phyloP scores from a whole-genome alignment of 2,888 invertebrate genomes.

The Tetragnatha montana region DNA sequence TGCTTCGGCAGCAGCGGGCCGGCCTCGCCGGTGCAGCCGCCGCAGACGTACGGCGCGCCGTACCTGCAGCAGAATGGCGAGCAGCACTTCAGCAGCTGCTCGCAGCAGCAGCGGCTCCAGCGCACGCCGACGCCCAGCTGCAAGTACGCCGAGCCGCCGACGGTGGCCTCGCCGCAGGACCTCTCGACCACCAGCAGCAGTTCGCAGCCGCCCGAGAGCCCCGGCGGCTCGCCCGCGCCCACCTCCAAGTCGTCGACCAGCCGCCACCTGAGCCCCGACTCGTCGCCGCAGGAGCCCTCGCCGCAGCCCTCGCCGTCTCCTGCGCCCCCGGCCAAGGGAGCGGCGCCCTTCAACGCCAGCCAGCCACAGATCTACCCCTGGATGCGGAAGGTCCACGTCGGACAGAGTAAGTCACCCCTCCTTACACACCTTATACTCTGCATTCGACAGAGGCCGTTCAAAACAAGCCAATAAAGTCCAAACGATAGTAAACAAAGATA shows the following conservation, averaged over 20 bases:
- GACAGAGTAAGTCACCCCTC: slow-evolving; percentile 88
- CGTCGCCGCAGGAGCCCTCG: slow-evolving; percentile 74
- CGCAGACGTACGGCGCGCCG: slow-evolving; percentile 78
- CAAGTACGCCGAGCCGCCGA: slow-evolving; percentile 78
- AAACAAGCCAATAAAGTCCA: background rate
- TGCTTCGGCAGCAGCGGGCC: slow-evolving; percentile 72
- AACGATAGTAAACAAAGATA: no score
- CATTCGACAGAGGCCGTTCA: background rate
- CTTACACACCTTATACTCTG: background rate
- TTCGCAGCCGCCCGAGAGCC: slow-evolving; percentile 68
- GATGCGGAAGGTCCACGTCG: slow-evolving; percentile 99
- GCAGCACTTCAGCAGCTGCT: slow-evolving; percentile 71
- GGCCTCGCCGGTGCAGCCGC: slow-evolving; percentile 68
- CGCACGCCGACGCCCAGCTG: slow-evolving; percentile 72
- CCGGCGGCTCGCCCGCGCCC: slow-evolving; percentile 57
- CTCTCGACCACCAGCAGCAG: slow-evolving; percentile 71
- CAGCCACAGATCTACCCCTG: slow-evolving; percentile 98
- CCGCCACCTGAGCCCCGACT: slow-evolving; percentile 60
- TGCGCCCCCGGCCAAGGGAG: slow-evolving; percentile 50
- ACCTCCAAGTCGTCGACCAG: slow-evolving; percentile 62
- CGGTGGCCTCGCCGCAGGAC: slow-evolving; percentile 72
- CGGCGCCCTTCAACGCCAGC: slow-evolving; percentile 80
- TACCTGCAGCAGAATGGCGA: slow-evolving; percentile 73
- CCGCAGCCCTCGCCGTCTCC: slow-evolving; percentile 79
- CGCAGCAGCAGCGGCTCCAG: slow-evolving; percentile 66